A percentile compares a stretch with the other conserved stretches of the same genome.
phyloP scores from a whole-genome alignment of 2,797 vertebrate species.

The Perodicticus potto region DNA sequence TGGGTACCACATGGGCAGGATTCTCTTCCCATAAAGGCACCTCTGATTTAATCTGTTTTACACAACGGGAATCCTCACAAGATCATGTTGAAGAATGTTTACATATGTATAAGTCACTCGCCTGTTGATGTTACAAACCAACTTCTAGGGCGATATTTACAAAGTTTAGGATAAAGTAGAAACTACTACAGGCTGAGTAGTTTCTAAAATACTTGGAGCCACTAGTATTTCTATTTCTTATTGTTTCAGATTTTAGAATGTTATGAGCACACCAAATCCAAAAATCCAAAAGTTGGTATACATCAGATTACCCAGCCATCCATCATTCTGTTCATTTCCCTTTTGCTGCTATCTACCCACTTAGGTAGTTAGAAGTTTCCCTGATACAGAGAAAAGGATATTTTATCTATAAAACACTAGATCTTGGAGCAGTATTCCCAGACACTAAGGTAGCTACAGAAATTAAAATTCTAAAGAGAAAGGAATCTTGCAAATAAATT shows the following conservation, averaged over 20 bases:
- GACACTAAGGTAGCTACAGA: neutral
- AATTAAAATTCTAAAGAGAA: slow-evolving; percentile 58
- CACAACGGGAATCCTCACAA: slow-evolving; percentile 9
- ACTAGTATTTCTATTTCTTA: neutral
- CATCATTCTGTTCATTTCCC: neutral
- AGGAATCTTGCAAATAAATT: neutral
- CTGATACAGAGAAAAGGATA: neutral
- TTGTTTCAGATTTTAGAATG: neutral
- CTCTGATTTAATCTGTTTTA: slow-evolving; percentile 42
- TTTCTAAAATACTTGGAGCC: too few species aligned
- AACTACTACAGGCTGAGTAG: neutral
- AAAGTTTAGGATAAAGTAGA: neutral
- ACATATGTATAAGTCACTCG: slow-evolving; percentile 15
- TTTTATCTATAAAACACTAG: slow-evolving; percentile 16
- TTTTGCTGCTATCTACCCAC: neutral
- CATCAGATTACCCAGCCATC: neutral
- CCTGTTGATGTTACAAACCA: slow-evolving; percentile 20
- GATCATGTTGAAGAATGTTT: slow-evolving; percentile 43
- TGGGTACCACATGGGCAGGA: neutral
- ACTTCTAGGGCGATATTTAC: neutral
- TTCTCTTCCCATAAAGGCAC: slow-evolving; percentile 7
- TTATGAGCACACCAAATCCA: neutral
- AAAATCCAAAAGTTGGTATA: neutral
- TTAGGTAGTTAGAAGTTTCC: neutral
- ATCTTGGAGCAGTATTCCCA: neutral